These are phyloP conservation scores for Chaenocephalus aceratus DNA, from an alignment of 2,113 vertebrate genomes.

Conservation along the genomic window DNA sequence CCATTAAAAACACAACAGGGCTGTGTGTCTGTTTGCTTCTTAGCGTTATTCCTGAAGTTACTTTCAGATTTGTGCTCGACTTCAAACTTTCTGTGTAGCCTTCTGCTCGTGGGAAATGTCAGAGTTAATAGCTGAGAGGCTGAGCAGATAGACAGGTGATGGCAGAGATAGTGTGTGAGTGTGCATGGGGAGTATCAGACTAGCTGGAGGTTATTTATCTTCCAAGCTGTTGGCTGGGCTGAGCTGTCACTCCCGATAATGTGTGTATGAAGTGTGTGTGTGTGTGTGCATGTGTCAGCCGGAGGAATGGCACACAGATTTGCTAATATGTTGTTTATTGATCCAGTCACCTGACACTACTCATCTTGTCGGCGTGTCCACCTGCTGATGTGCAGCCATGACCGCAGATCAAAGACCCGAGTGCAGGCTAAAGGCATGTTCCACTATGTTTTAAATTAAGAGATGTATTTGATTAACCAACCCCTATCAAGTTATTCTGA, in stretches of 20 bases:
- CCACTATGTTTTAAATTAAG: background rate
- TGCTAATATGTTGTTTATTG: slow-evolving; percentile 68
- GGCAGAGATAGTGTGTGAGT: background rate
- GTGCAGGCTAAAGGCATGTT: background rate
- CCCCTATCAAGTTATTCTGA: no score
- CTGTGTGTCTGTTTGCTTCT: background rate
- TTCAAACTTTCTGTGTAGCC: slow-evolving; percentile 28
- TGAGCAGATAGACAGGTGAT: slow-evolving; percentile 50
- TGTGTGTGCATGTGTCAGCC: slow-evolving; percentile 12
- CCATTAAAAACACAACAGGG: background rate
- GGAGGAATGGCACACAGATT: slow-evolving; percentile 45
- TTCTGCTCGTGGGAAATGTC: slow-evolving; percentile 11
- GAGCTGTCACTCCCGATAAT: slow-evolving; percentile 41
- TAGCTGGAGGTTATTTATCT: slow-evolving; percentile 67
- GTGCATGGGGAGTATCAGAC: slow-evolving; percentile 34
- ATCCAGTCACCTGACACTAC: slow-evolving; percentile 48
- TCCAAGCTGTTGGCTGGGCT: slow-evolving; percentile 50
- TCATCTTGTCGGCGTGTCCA: slow-evolving; percentile 43
- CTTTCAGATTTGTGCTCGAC: slow-evolving; percentile 16
- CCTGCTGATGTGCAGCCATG: slow-evolving; percentile 27
- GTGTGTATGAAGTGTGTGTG: slow-evolving; percentile 17
- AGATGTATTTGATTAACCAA: background rate
- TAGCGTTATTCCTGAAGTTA: background rate
- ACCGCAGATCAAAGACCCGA: slow-evolving; percentile 1
- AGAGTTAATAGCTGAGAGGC: slow-evolving; percentile 37